phyloP scores from a whole-genome alignment of 1,140 invertebrate genomes.

The Platyscapa corneri region DNA sequence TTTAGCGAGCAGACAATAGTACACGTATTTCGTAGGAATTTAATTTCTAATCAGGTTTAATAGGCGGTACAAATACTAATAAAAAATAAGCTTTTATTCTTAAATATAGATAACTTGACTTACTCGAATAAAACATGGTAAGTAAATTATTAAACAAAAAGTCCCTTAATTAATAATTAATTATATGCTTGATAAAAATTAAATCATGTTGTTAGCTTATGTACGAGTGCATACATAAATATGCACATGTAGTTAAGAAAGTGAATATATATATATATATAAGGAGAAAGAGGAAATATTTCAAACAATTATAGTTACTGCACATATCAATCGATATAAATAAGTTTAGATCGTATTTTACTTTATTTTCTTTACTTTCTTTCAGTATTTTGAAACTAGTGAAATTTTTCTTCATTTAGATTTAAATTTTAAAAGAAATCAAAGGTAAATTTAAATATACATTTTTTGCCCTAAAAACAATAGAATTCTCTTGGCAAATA shows the following conservation, averaged over 20 bases:
- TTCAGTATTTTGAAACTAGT: not conserved
- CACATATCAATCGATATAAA: too few relatives aligned
- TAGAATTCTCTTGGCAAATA: not conserved
- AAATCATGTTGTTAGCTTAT: not conserved
- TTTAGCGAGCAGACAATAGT: constrained; percentile 20
- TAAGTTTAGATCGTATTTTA: too few relatives aligned
- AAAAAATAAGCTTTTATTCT: too few relatives aligned
- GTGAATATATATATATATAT: too few relatives aligned
- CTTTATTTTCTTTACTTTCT: not conserved
- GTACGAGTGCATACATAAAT: too few relatives aligned
- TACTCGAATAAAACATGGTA: too few relatives aligned
- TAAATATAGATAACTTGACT: constrained; percentile 67
- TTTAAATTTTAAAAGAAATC: not conserved
- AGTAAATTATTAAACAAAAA: too few relatives aligned
- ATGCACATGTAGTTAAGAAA: too few relatives aligned
- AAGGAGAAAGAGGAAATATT: too few relatives aligned
- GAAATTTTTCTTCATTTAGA: not conserved
- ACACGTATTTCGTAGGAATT: constrained; percentile 26
- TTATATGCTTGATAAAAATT: constrained; percentile 62
- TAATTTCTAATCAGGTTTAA: not conserved
- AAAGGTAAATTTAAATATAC: not conserved
- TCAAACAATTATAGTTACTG: too few relatives aligned
- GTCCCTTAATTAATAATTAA: constrained; percentile 74
- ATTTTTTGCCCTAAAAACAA: not conserved
- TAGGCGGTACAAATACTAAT: too few relatives aligned